Base-by-base conservation (phyloP, 1,140 invertebrate species). In the Schlechtendalia chinensis region DNA sequence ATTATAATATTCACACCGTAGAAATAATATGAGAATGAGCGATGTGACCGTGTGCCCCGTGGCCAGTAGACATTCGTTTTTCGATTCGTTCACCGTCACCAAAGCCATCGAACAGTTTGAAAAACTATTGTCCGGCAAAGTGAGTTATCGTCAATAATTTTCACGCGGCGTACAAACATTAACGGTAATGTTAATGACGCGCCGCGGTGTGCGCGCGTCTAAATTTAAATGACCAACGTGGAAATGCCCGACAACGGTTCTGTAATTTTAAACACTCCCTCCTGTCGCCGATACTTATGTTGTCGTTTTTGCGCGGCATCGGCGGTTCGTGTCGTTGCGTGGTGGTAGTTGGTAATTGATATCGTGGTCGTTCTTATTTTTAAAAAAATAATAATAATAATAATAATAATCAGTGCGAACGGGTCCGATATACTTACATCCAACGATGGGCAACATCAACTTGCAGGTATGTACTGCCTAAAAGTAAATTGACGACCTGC, bases 91-190 rank as follows among this genome's bases (percentile, higher is more conserved):
- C 45, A 79, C 75, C 39, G 75, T 79, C 22, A 47, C 75, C 39
- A 79, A 79, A 79, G 75, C 75, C 58, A 79, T 79, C 24, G 75
- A 61, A 63, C 75, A 79, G 22, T 79, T 79, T 8, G 75, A 79
- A 63, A 79, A 79, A 59, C 75, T 79, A 5, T 47, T 79, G 58
- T 79, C 75, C 10, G 45, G 58, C 75, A 79, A 79, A 79, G 75
- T 79, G 75, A 79, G 75, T 79, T 54, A 19, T 16, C 27, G 16
- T 39, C n/a, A n/a, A n/a, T n/a, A n/a, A n/a, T n/a, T n/a, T n/a
- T n/a, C n/a, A n/a, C n/a, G n/a, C n/a, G n/a, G n/a, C n/a, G n/a
- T n/a, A n/a, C n/a, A n/a, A n/a, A n/a, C n/a, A n/a, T n/a, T n/a
- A n/a, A n/a, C n/a, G n/a, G n/a, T n/a, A n/a, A n/a, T n/a, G n/a